phyloP scores from a whole-genome alignment of 2,113 vertebrate genomes.

The Trichechus manatus region DNA sequence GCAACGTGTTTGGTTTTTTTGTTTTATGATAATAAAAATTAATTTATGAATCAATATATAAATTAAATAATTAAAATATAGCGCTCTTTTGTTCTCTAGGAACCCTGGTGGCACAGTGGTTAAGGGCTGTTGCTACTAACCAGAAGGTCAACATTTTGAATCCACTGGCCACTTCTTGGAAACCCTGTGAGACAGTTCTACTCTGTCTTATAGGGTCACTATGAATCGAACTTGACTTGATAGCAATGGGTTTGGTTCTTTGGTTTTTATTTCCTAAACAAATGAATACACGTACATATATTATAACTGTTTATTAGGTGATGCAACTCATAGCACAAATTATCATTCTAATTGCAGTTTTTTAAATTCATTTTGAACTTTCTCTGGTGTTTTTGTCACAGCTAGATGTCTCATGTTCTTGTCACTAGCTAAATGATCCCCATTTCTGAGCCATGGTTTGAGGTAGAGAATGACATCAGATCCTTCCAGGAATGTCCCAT shows the following conservation, averaged over 20 bases:
- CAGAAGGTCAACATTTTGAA: no score
- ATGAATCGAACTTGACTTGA: no score
- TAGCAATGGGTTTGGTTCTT: background rate
- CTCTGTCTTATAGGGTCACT: no score
- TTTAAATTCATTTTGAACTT: background rate
- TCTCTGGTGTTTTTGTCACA: background rate
- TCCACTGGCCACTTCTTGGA: no score
- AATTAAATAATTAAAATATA: no score
- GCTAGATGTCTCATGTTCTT: background rate
- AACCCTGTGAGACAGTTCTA: no score
- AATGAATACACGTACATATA: background rate
- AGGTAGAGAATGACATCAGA: background rate
- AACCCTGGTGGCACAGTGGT: no score
- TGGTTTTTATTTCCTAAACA: conserved; percentile 34
- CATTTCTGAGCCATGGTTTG: background rate
- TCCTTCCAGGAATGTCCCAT: background rate
- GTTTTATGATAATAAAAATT: no score
- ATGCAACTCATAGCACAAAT: background rate
- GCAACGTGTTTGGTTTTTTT: no score
- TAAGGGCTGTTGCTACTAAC: no score
- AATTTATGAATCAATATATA: no score
- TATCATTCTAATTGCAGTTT: background rate
- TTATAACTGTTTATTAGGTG: background rate
- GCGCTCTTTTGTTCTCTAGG: no score
- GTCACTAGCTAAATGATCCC: background rate